Percentiles rank a stretch among this genome's conserved stretches.
Evolutionary conservation across 2,888 invertebrate species (phyloP).

Genomic region (Ichneumoninae sp.): DNA sequence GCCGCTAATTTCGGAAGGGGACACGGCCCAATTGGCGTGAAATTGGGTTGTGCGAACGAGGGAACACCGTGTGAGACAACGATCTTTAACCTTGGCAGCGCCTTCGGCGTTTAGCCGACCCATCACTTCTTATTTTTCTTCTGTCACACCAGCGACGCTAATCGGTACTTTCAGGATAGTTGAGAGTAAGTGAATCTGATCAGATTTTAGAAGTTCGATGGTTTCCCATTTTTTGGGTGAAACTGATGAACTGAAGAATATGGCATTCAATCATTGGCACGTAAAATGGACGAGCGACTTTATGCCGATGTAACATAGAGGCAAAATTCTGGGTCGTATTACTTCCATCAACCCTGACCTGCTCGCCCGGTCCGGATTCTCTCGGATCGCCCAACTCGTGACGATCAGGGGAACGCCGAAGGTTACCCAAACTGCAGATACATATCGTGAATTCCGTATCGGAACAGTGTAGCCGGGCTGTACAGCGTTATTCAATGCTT

Average conservation of each 20-base stretch:
- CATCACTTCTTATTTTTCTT: neutral
- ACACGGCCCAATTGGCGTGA: conserved; percentile 28
- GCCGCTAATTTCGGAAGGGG: conserved; percentile 56
- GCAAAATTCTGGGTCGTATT: neutral
- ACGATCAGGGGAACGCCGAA: conserved; percentile 2
- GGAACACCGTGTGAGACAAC: conserved; percentile 4
- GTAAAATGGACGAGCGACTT: neutral
- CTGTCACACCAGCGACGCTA: neutral
- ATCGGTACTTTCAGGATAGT: neutral
- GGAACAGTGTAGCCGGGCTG: neutral
- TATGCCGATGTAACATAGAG: neutral
- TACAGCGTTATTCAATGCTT: conserved; percentile 2
- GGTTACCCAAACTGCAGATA: conserved; percentile 15
- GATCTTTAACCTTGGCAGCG: conserved; percentile 9
- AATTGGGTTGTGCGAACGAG: conserved; percentile 26
- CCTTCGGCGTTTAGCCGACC: neutral
- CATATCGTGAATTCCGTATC: conserved; percentile 6
- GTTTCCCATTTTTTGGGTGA: too few species aligned
- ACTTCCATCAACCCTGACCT: neutral
- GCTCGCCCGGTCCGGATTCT: neutral
- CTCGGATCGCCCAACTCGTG: neutral
- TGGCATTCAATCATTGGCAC: neutral
- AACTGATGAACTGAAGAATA: neutral
- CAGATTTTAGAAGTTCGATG: neutral
- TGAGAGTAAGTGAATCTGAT: neutral